These are phyloP conservation scores for Sphenopsis melanotis DNA, from an alignment of 2,797 vertebrate species.

Conservation along the genomic window DNA sequence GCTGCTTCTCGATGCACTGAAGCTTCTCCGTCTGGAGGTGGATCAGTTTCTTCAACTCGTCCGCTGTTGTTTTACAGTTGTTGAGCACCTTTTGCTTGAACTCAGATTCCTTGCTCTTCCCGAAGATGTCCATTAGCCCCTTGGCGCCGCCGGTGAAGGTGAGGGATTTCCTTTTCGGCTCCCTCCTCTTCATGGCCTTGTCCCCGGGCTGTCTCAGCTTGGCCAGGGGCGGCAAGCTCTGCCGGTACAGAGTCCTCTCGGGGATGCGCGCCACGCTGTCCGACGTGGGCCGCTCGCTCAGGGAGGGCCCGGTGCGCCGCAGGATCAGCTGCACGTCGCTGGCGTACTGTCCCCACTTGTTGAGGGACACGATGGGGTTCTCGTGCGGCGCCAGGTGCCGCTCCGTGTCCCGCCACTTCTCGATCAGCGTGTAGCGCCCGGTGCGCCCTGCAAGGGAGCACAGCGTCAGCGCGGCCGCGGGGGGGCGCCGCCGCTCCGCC, in stretches of 20 bases:
- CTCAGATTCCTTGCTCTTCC: constrained; percentile 82
- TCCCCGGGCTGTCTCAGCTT: constrained; percentile 89
- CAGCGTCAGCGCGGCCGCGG: not conserved
- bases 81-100: constrained; percentile 84
- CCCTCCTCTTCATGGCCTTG: constrained; percentile 86
- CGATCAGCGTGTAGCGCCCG: constrained; percentile 93
- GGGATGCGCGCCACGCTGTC: constrained; percentile 87
- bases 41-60: constrained; percentile 88
- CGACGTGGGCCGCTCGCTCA: constrained; percentile 90
- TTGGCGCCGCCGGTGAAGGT: constrained; percentile 93
- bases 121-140: constrained; percentile 92
- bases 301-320: constrained; percentile 91
- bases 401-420: constrained; percentile 96
- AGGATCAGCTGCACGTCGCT: constrained; percentile 96
- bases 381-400: constrained; percentile 92
- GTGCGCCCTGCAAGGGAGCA: constrained; percentile 83
- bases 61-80: constrained; percentile 79
- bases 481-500: not conserved
- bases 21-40: constrained; percentile 90
- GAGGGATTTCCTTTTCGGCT: constrained; percentile 93
- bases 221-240: constrained; percentile 92
- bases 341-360: constrained; percentile 98
- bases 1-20: constrained; percentile 84
- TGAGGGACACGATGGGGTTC: constrained; percentile 91
- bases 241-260: constrained; percentile 89